phyloP scores from a whole-genome alignment of 2,113 vertebrate species.

The Trematocara stigmaticum region DNA sequence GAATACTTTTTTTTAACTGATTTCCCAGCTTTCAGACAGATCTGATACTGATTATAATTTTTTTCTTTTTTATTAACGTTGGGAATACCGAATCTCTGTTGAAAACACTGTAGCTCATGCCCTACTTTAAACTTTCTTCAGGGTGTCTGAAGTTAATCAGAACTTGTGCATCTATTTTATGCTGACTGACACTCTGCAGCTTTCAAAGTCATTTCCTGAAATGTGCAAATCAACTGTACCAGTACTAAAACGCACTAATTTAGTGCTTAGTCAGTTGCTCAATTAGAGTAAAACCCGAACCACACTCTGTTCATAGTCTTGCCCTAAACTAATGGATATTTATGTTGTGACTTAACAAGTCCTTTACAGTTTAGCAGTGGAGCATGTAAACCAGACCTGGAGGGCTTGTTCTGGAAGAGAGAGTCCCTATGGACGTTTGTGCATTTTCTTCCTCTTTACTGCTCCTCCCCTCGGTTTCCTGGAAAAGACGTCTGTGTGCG shows the following conservation, averaged over 20 bases:
- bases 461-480: constrained; percentile 51
- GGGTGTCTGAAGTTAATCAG: neutral
- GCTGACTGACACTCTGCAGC: neutral
- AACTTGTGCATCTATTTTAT: neutral
- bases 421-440: neutral
- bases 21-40: neutral
- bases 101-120: neutral
- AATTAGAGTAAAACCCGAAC: neutral
- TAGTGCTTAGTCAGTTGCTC: neutral
- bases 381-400: neutral
- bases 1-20: neutral
- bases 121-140: neutral
- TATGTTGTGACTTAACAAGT: neutral
- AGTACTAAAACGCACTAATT: neutral
- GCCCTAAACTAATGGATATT: neutral
- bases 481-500: constrained; percentile 46
- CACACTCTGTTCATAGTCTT: neutral
- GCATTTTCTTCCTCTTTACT: neutral
- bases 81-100: neutral
- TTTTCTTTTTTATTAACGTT: neutral
- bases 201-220: neutral
- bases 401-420: constrained; percentile 21
- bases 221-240: neutral
- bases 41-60: neutral
- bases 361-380: neutral